Percentiles rank a stretch among this genome's conserved stretches.
Evolutionary conservation across 1,140 invertebrate species (phyloP).

Genomic region (Brachionus plicatilis): DNA sequence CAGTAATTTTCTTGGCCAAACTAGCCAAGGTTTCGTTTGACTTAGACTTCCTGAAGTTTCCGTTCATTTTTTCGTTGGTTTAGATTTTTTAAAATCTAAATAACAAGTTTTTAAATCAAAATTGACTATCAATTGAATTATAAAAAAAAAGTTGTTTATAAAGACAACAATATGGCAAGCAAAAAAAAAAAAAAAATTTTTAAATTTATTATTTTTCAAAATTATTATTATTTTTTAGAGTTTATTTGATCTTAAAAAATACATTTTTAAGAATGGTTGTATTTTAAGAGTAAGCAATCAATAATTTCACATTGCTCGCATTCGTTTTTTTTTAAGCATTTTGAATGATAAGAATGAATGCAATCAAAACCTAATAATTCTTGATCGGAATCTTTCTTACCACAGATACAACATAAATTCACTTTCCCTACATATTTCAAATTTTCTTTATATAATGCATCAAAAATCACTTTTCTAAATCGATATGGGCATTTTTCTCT

Average conservation of each 20-base stretch:
- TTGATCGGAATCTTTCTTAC: neutral
- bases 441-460: neutral
- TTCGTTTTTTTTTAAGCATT: neutral
- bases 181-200: neutral
- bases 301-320: neutral
- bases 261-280: neutral
- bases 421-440: neutral
- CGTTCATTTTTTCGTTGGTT: neutral
- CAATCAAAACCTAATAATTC: neutral
- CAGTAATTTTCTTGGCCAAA: no score
- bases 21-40: no score
- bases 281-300: neutral
- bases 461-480: neutral
- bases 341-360: neutral
- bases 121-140: neutral
- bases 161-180: neutral
- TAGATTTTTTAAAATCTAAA: neutral
- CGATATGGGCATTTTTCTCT: neutral
- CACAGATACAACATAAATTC: neutral
- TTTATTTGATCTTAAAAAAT: neutral
- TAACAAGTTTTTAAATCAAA: neutral
- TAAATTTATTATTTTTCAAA: neutral
- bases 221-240: neutral
- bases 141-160: neutral
- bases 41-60: neutral